Base-by-base conservation (phyloP, 2,113 vertebrate species). In the Sialia sialis region DNA sequence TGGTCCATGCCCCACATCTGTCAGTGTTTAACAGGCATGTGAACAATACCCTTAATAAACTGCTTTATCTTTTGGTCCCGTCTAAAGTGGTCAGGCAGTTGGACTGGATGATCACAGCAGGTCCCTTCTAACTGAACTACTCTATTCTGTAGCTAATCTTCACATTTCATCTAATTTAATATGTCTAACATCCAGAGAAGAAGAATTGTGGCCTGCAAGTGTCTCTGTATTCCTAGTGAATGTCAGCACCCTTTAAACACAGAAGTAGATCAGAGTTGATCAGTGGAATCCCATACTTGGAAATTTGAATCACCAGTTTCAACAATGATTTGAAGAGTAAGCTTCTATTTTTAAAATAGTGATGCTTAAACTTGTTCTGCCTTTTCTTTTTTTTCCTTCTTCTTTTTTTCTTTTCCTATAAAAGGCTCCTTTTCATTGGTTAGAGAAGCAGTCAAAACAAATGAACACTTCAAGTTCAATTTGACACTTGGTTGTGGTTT, bases 291-390 rank as follows among this genome's bases (percentile, higher is more conserved):
- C 74, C 56, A 82, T 62, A 78, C 74, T 70, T 91, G 81, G 60
- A 32, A 74, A 66, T 81, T 34, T 89, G 26, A 67, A 78, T 74
- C 13, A 4, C 56, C 52, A 34, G 8, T 82, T 94, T 94, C 66
- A 89, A 82, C 80, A 89, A 80, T 63, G 36, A 76, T 81, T 63
- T 14, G 67, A 94, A 64, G 26, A 89, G 41, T 58, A 84, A 87
- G 43, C 17, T 81, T 84, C 69, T 89, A 67, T 84, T 94, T 94
- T 90, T 78, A 90, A 87, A 87, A 75, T 9, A 82, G 23, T n/a
- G 52, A 68, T 87, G 46, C 67, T 93, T 64, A 52, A 56, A 64
- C 25, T 80, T 74, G 13, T 32, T 74, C 32, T 87, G 21, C 12
- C 5, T 27, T 63, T 54, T 43, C 43, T 39, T 39, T 39, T 11